Evolutionary conservation across 2,888 invertebrate species (phyloP).

Genomic region (Crossocerus cetratus): DNA sequence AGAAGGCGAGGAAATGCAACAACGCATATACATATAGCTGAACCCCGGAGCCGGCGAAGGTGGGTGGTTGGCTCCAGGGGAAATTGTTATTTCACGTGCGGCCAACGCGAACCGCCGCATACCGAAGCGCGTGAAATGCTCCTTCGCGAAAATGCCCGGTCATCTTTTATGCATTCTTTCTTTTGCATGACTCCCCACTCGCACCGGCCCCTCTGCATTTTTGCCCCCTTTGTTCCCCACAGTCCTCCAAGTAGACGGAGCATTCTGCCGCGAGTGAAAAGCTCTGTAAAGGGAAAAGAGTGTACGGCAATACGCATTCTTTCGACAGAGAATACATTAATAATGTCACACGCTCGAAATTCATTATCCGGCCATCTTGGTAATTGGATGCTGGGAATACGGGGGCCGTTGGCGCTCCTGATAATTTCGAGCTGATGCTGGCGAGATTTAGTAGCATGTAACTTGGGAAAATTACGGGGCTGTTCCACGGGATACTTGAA

Average conservation of each 20-base stretch:
- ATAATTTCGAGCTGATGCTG: background rate
- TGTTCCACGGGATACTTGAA: background rate
- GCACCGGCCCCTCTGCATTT: background rate
- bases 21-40: constrained; percentile 23
- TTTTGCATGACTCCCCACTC: constrained; percentile 31
- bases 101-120: constrained; percentile 43
- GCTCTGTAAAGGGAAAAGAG: constrained; percentile 22
- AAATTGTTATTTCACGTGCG: constrained; percentile 66
- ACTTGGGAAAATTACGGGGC: background rate
- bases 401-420: background rate
- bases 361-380: too few relatives aligned
- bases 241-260: constrained; percentile 19
- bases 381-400: too few relatives aligned
- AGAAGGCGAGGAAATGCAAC: background rate
- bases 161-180: constrained; percentile 56
- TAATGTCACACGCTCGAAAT: too few relatives aligned
- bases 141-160: constrained; percentile 58
- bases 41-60: too few relatives aligned
- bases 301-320: constrained; percentile 53
- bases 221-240: constrained; percentile 10
- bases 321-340: background rate
- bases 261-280: background rate
- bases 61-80: constrained; percentile 13
- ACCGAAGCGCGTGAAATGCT: constrained; percentile 59
- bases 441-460: background rate